Conservation (phyloP, 2,888 invertebrate species). For the Argyresthia goedartella region DNA sequence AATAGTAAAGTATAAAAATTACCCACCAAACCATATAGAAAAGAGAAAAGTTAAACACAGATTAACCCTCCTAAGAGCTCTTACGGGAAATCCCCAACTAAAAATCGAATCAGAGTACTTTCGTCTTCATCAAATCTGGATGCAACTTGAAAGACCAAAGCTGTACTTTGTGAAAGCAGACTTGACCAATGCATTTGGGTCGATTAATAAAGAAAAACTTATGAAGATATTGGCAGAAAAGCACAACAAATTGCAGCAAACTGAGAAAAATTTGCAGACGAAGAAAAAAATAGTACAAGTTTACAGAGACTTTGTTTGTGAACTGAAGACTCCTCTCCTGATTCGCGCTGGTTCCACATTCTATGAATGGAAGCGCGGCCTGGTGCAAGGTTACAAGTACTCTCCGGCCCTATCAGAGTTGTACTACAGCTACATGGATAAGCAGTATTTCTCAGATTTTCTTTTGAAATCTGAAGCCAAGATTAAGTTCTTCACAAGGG, state of each 20-base stretch:
- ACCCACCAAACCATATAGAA: slow-evolving; percentile 21
- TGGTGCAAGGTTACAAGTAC: slow-evolving; percentile 61
- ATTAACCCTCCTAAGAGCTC: slow-evolving; percentile 33
- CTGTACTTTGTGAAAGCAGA: slow-evolving; percentile 61
- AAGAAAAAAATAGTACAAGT: slow-evolving; percentile 39
- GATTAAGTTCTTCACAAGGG: slow-evolving; percentile 43
- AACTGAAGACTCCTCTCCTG: slow-evolving; percentile 44
- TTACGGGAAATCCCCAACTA: slow-evolving; percentile 25
- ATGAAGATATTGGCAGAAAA: slow-evolving; percentile 38
- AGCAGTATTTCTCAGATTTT: slow-evolving; percentile 35
- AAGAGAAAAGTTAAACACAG: slow-evolving; percentile 47
- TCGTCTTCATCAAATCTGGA: slow-evolving; percentile 37
- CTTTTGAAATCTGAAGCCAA: slow-evolving; percentile 19
- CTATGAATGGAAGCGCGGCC: slow-evolving; percentile 56
- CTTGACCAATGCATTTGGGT: slow-evolving; percentile 61
- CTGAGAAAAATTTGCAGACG: slow-evolving; percentile 26
- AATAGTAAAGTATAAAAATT: slow-evolving; percentile 49
- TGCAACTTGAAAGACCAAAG: slow-evolving; percentile 34
- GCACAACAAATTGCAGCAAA: slow-evolving; percentile 30
- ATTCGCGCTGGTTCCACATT: slow-evolving; percentile 55
- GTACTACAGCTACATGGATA: slow-evolving; percentile 51
- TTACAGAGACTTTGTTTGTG: slow-evolving; percentile 42
- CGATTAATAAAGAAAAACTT: slow-evolving; percentile 43
- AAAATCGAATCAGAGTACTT: slow-evolving; percentile 40
- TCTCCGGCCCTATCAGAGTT: slow-evolving; percentile 63